Percentiles rank a stretch among this genome's conserved stretches.
phyloP scores from a whole-genome alignment of 2,797 vertebrate genomes.

The Cuculus canorus region DNA sequence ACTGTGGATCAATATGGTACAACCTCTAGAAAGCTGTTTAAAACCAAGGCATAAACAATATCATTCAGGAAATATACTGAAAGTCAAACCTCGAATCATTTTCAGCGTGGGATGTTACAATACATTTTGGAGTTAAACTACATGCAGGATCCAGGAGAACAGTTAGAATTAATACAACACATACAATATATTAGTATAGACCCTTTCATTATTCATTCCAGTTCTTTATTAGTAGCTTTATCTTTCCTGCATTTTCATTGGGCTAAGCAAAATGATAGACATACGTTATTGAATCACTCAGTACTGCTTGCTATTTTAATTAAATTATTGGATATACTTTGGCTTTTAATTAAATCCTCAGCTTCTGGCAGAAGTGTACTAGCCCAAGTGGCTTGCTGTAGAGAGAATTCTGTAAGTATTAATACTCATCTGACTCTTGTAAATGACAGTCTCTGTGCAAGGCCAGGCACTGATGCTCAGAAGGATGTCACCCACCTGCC shows the following conservation, averaged over 20 bases:
- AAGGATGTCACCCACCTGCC: not conserved
- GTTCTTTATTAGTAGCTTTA: constrained; percentile 48
- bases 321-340: constrained; percentile 56
- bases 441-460: not conserved
- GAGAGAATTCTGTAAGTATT: constrained; percentile 11
- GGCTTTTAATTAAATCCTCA: constrained; percentile 69
- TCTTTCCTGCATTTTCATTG: constrained; percentile 56
- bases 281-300: constrained; percentile 41
- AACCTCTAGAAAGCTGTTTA: constrained; percentile 17
- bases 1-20: not conserved
- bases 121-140: constrained; percentile 15
- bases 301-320: constrained; percentile 66
- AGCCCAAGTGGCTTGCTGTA: not conserved
- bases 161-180: not conserved
- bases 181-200: not conserved
- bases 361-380: constrained; percentile 44
- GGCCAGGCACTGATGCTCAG: not conserved
- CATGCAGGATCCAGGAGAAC: not conserved
- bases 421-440: not conserved
- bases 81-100: not conserved
- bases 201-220: constrained; percentile 40
- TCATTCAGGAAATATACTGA: not conserved
- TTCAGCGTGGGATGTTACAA: not conserved
- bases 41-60: not conserved
- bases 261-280: constrained; percentile 20